Evolutionary conservation across 2,888 invertebrate species (phyloP), one percentile per base, ranked within the genome.

Genomic region (Ophion ventricosus): DNA sequence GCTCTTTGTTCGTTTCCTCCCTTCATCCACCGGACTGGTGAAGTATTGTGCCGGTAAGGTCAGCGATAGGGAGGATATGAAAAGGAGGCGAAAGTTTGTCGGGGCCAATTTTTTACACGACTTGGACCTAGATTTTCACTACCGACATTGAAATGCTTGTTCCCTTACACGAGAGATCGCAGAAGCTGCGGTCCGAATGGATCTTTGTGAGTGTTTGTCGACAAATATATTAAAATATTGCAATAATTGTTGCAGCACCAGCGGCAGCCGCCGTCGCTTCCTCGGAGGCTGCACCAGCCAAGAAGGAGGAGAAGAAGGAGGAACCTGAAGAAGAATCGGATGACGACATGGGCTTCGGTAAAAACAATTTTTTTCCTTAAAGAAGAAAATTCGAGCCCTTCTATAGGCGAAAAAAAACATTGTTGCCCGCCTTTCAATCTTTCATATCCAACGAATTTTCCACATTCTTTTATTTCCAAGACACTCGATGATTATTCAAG

Each of bases 311-410:
- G 93, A 96, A 97, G 94, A 96, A 97, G 93, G 96, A 96, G 93
- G 96, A 96, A 91, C 95, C 96, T 91, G 96, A 96, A 87, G 96
- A 97, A 91, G 97, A 97, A 93, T 97, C 97, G 84, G 98, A 98
- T 89, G 98, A 98, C 89, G 98, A 98, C 94, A 98, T 98, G 98
- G 98, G 98, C 94, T 97, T 98, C 94, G 98, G 97, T 96, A 93
- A 94, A 94, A 76, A 84, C 75, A 83, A 40, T 86, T 75, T 66
- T 43, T 70, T 17, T 73, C 59, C 49, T 17, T 4, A 49, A 49
- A 14, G 14, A 43, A 85, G 70, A 85, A 81, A 78, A 49, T 8
- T n/a, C 14, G 66, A 61, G 80, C 57, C 10, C 70, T 10, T 66
- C n/a, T 1, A 54, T 57, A 66, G 82, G 75, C 40, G 76, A 43